A percentile compares a stretch with the other conserved stretches of the same genome.
These are phyloP conservation scores for Ormyrus labotus DNA, from an alignment of 2,888 invertebrate genomes.

Conservation along the genomic window DNA sequence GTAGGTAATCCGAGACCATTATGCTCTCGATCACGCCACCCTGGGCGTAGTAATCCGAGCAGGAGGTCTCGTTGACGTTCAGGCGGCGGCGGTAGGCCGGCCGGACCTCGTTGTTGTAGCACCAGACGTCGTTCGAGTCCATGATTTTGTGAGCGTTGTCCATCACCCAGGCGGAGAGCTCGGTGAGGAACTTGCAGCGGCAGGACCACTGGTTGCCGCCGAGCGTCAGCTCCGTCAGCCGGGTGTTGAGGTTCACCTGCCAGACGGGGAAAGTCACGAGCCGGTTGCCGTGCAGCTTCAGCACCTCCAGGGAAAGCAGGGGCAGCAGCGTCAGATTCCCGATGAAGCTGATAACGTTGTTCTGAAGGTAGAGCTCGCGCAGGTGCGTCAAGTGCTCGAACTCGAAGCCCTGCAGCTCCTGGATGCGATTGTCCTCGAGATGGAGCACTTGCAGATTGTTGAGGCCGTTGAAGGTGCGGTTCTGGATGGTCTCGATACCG, in stretches of 20 bases:
- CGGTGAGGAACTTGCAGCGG: conserved; percentile 91
- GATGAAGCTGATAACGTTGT: conserved; percentile 88
- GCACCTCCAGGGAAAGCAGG: conserved; percentile 85
- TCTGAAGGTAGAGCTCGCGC: conserved; percentile 89
- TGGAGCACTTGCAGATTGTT: conserved; percentile 87
- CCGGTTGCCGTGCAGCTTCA: conserved; percentile 90
- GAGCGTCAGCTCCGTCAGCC: conserved; percentile 85
- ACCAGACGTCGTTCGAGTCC: conserved; percentile 88
- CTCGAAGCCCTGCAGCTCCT: conserved; percentile 88
- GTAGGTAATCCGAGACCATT: conserved; percentile 89
- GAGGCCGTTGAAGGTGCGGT: conserved; percentile 92
- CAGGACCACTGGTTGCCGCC: conserved; percentile 94
- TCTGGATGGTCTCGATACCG: conserved; percentile 89
- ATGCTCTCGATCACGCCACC: conserved; percentile 89
- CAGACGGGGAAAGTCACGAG: conserved; percentile 88
- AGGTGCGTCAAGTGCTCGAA: conserved; percentile 88
- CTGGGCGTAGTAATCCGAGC: conserved; percentile 91
- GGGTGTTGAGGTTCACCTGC: conserved; percentile 81
- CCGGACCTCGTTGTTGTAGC: conserved; percentile 86
- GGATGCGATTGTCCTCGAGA: conserved; percentile 89
- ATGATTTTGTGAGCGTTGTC: conserved; percentile 88
- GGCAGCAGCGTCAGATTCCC: conserved; percentile 88
- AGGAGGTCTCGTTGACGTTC: conserved; percentile 90
- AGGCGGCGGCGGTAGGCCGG: conserved; percentile 87
- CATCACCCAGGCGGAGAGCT: conserved; percentile 88